Evolutionary conservation across 2,113 vertebrate genomes (phyloP).

Genomic region (Polypterus bichir): DNA sequence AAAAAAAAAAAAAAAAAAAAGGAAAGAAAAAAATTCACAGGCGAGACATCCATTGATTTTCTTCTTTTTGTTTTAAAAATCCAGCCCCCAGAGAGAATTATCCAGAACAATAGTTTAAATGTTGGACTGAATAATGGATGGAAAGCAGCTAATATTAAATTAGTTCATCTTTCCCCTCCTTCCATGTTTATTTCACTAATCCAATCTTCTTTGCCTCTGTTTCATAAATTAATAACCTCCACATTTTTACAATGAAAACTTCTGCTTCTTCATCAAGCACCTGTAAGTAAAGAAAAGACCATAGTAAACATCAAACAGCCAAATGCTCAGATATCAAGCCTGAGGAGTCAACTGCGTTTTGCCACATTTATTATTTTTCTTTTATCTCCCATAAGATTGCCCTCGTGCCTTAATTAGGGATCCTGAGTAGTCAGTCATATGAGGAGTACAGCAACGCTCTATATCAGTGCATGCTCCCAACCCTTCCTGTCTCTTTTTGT

Average conservation of each 20-base stretch:
- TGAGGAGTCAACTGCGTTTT: no score
- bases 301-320: no score
- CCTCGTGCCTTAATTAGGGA: no score
- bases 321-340: no score
- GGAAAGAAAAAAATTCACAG: neutral
- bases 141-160: constrained; percentile 16
- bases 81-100: constrained; percentile 4
- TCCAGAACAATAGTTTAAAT: neutral
- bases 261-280: constrained; percentile 98
- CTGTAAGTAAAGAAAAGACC: constrained; percentile 33
- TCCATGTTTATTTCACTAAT: constrained; percentile 77
- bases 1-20: constrained; percentile 1
- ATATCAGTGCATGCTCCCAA: no score
- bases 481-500: no score
- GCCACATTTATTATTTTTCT: no score
- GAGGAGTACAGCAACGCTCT: no score
- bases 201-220: constrained; percentile 98
- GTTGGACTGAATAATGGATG: constrained; percentile 14
- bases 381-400: no score
- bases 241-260: constrained; percentile 99
- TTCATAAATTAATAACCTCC: constrained; percentile 96
- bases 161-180: constrained; percentile 16
- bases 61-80: constrained; percentile 6
- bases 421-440: no score
- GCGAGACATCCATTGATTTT: no score